Conservation (phyloP, 2,113 vertebrate genomes). For the Syrmaticus mikado region DNA sequence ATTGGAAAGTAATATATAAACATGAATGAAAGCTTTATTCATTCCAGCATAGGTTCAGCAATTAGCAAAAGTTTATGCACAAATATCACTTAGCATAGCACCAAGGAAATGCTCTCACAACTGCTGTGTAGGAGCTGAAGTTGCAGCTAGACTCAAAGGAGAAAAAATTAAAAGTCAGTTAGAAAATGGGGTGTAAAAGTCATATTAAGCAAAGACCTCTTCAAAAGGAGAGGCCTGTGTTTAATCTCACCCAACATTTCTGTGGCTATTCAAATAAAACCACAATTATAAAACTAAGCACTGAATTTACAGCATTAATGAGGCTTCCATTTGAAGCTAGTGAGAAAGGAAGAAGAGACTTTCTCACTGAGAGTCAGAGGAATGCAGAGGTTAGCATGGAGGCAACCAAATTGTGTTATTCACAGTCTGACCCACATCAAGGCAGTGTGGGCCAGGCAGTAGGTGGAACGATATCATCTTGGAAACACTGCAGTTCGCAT, state of each 20-base stretch:
- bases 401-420: constrained; percentile 19
- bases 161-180: constrained; percentile 41
- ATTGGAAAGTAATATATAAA: constrained; percentile 68
- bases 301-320: neutral
- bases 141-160: constrained; percentile 20
- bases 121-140: neutral
- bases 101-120: constrained; percentile 21
- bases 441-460: neutral
- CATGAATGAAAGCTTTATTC: constrained; percentile 57
- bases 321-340: constrained; percentile 47
- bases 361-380: constrained; percentile 20
- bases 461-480: neutral
- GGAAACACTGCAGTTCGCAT: accelerated
- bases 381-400: neutral
- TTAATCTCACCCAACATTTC: constrained; percentile 62
- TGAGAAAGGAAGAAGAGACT: constrained; percentile 31
- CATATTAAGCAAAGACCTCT: constrained; percentile 21
- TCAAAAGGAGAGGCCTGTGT: constrained; percentile 36
- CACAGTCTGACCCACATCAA: constrained; percentile 46
- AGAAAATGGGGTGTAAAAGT: constrained; percentile 59
- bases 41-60: constrained; percentile 19
- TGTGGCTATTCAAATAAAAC: constrained; percentile 56
- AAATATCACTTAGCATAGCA: constrained; percentile 23
- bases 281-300: constrained; percentile 31
- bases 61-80: constrained; percentile 51